Evolutionary conservation across 2,888 invertebrate genomes (phyloP).

Genomic region (Synanthedon andrenaeformis): DNA sequence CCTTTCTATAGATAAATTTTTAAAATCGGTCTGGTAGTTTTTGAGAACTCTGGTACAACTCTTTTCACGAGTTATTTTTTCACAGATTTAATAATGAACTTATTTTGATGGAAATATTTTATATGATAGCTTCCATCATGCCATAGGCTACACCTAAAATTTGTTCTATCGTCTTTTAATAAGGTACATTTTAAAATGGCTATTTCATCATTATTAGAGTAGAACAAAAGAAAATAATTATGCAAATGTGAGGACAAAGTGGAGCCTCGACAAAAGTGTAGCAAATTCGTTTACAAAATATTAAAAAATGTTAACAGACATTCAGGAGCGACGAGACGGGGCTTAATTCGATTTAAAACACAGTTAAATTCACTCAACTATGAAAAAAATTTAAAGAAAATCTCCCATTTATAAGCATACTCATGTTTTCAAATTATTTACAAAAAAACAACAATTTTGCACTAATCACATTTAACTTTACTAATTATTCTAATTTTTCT

Average conservation of each 20-base stretch:
- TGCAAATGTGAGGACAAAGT: neutral
- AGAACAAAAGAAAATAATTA: neutral
- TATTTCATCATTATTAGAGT: neutral
- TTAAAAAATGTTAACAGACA: constrained; percentile 16
- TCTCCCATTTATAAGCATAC: neutral
- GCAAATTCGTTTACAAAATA: constrained; percentile 8
- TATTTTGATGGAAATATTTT: too few relatives aligned
- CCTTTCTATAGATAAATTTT: too few relatives aligned
- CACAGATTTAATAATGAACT: too few relatives aligned
- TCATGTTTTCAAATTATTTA: neutral
- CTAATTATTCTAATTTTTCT: neutral
- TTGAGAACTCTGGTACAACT: too few relatives aligned
- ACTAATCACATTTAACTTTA: neutral
- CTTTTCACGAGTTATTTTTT: too few relatives aligned
- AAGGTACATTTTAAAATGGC: neutral
- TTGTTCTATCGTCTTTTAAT: neutral
- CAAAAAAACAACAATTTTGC: neutral
- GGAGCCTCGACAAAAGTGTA: constrained; percentile 1
- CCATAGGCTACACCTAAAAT: too few relatives aligned
- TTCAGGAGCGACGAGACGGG: constrained; percentile 15
- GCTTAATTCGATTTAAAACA: constrained; percentile 19
- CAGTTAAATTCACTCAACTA: constrained; percentile 12
- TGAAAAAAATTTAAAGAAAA: neutral
- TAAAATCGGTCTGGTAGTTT: too few relatives aligned
- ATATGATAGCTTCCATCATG: too few relatives aligned